phyloP scores from a whole-genome alignment of 1,140 invertebrate genomes.

The Caligus rogercresseyi region DNA sequence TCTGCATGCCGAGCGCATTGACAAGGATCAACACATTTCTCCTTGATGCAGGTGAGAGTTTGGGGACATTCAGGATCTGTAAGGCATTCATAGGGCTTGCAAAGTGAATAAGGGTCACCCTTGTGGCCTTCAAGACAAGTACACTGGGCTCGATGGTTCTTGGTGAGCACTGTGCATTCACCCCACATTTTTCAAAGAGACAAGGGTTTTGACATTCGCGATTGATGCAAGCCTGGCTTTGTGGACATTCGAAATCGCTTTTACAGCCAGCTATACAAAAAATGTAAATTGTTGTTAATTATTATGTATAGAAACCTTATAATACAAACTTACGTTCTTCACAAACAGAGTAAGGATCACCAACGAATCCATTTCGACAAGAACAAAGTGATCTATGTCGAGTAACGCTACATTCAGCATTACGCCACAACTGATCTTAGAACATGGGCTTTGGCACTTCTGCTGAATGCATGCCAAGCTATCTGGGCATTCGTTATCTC shows the following conservation, averaged over 20 bases:
- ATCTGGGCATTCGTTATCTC: constrained; percentile 49
- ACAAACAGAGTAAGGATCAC: constrained; percentile 55
- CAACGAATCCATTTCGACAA: constrained; percentile 54
- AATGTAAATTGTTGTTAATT: background rate
- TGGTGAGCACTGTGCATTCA: constrained; percentile 55
- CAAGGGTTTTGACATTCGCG: constrained; percentile 28
- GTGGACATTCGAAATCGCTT: constrained; percentile 24
- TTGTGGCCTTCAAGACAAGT: constrained; percentile 53
- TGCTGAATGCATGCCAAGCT: constrained; percentile 60
- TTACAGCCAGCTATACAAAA: background rate
- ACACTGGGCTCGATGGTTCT: constrained; percentile 50
- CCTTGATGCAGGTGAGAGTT: constrained; percentile 27
- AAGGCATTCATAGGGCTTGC: constrained; percentile 31
- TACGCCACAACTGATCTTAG: constrained; percentile 59
- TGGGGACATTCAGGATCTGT: constrained; percentile 28
- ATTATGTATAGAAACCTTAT: constrained; percentile 27
- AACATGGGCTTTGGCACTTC: constrained; percentile 50
- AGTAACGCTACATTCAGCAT: constrained; percentile 56
- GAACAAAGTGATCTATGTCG: constrained; percentile 47
- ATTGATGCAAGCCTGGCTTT: constrained; percentile 24
- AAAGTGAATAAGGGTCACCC: constrained; percentile 45
- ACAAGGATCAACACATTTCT: constrained; percentile 28
- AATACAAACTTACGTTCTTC: constrained; percentile 46
- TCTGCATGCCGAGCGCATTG: constrained; percentile 48
- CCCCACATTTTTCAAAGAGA: constrained; percentile 40